Evolutionary conservation across 2,113 vertebrate genomes (phyloP), one percentile per base, ranked within the genome.

Genomic region (Patagioenas fasciata): DNA sequence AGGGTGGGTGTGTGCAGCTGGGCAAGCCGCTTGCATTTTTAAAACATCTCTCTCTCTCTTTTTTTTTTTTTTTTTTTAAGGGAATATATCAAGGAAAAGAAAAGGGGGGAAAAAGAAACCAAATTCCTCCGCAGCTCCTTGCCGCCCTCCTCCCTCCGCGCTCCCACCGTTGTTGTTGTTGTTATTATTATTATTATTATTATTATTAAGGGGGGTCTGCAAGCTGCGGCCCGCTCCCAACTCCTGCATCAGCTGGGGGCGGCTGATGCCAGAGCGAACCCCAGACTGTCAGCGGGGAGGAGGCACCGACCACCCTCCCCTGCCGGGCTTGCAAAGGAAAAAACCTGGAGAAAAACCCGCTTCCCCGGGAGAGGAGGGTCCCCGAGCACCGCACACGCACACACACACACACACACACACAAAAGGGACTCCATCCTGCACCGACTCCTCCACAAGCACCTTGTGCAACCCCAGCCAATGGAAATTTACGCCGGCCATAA

Each of bases 181-280:
- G 31, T 7, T 36, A 16, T 17, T 70, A 8, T 24, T 58, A 47
- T 64, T 28, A 12, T 69, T 25, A 15, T 50, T 29, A 29, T 86
- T 13, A 15, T 85, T 9, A 32, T 66, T 14, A 28, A 65, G 87
- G 25, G 62, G 48, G 38, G 21, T 60, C 56, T 26, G 56, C 89
- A 61, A 79, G 74, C 71, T 18, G 66, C 65, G 96, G 95, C 91
- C 96, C 94, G 92, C 83, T 83, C 85, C 48, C 19, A 15, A 31
- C 51, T 13, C 32, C 53, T 53, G 75, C 97, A 96, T 96, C 97
- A 97, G 98, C 98, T 97, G 98, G 98, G 72, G 96, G 74, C 97
- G 96, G 96, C 96, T 91, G 64, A 31, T 95, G 58, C 42, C 62
- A n/a, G 85, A 42, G 94, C 86, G 7, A 91, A 96, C 93, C 78